Conservation (phyloP, 1,140 invertebrate species). For the Drosophila hydei region DNA sequence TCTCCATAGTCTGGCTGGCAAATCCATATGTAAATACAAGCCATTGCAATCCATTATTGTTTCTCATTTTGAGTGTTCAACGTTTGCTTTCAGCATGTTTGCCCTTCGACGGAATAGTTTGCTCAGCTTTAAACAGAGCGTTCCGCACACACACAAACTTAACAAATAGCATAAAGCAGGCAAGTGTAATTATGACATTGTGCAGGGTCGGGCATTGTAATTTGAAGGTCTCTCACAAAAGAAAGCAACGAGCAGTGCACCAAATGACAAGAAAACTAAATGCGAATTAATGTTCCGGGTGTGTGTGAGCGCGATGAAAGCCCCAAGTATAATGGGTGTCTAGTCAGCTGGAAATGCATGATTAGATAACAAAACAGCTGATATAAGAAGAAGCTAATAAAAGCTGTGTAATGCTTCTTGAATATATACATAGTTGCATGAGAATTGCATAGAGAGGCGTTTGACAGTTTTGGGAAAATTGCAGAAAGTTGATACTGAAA, state of each 20-base stretch:
- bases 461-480: not conserved
- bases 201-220: conserved; percentile 14
- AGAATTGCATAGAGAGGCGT: conserved; percentile 2
- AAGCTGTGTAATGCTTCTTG: not conserved
- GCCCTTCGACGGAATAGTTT: conserved; percentile 30
- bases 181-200: conserved; percentile 40
- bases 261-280: conserved; percentile 3
- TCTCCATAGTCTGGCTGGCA: not conserved
- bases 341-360: conserved; percentile 8
- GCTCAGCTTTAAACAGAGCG: conserved; percentile 32
- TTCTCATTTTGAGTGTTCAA: conserved; percentile 34
- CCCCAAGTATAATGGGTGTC: conserved; percentile 7
- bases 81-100: conserved; percentile 18
- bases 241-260: conserved; percentile 1
- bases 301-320: not conserved
- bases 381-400: not conserved
- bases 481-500: not conserved
- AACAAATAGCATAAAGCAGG: not conserved
- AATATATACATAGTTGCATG: not conserved
- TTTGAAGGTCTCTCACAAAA: conserved; percentile 30
- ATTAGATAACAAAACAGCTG: conserved; percentile 4
- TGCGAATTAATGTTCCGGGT: conserved; percentile 8
- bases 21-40: conserved; percentile 52
- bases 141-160: not conserved
- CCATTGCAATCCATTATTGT: conserved; percentile 55